Percentiles rank a stretch among this genome's conserved stretches.
These are phyloP conservation scores for Steinernema carpocapsae DNA, from an alignment of 2,888 invertebrate genomes.

Conservation along the genomic window DNA sequence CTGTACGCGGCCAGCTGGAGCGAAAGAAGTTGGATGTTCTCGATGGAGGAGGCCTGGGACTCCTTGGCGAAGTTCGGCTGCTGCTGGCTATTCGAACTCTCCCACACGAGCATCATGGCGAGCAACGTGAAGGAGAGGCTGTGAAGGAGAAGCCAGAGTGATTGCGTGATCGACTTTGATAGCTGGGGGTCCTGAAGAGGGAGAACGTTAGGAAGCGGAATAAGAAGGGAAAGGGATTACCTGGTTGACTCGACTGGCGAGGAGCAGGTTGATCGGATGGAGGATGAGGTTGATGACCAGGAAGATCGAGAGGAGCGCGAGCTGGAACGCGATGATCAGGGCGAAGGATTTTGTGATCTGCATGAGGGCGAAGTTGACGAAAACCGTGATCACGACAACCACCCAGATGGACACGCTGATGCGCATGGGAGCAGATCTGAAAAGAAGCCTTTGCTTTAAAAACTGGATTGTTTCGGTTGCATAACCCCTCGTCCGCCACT, in stretches of 20 bases:
- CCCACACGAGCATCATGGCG: constrained; percentile 47
- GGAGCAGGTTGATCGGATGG: constrained; percentile 57
- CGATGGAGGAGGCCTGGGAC: background rate
- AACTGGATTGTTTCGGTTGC: background rate
- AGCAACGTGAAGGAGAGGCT: constrained; percentile 42
- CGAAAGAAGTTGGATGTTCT: constrained; percentile 38
- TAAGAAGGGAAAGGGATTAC: background rate
- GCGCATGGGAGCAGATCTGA: constrained; percentile 43
- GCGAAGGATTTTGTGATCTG: constrained; percentile 43
- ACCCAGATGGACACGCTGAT: constrained; percentile 43
- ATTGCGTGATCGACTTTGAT: constrained; percentile 41
- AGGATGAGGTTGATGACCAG: constrained; percentile 58
- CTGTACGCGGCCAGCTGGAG: constrained; percentile 45
- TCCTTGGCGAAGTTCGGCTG: background rate
- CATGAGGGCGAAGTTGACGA: constrained; percentile 42
- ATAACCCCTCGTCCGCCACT: background rate
- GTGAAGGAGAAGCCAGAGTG: constrained; percentile 42
- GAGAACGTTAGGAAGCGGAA: too few relatives aligned
- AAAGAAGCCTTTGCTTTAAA: background rate
- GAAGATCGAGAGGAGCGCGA: constrained; percentile 59
- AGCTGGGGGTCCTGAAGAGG: constrained; percentile 37
- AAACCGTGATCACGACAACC: constrained; percentile 38
- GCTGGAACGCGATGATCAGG: constrained; percentile 57
- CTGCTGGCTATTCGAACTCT: constrained; percentile 25
- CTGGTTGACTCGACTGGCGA: constrained; percentile 21